Evolutionary conservation across 2,888 invertebrate genomes (phyloP).

Genomic region (Gastrophysa polygoni): DNA sequence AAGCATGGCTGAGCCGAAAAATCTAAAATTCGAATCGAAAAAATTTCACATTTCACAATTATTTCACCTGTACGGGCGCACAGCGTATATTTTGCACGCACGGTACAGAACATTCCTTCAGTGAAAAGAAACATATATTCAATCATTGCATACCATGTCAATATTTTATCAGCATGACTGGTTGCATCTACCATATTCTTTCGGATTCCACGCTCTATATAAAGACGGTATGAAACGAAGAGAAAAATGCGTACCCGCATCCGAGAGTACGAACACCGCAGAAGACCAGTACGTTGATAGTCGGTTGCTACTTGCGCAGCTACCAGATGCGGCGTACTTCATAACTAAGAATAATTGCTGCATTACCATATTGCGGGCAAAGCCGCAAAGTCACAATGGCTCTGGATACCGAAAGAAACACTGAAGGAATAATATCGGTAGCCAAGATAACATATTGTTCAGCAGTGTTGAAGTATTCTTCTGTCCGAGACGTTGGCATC

Average conservation of each 20-base stretch:
- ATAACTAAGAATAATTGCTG: constrained; percentile 34
- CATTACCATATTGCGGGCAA: constrained; percentile 16
- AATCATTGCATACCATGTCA: too few species aligned
- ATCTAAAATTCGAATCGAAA: too few species aligned
- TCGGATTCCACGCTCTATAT: neutral
- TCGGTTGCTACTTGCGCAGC: constrained; percentile 3
- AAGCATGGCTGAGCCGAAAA: too few species aligned
- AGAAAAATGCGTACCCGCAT: neutral
- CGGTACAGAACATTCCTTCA: too few species aligned
- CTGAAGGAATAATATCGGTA: constrained; percentile 12
- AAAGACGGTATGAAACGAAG: neutral
- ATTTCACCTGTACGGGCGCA: too few species aligned
- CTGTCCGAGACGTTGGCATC: neutral
- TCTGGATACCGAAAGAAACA: constrained; percentile 5
- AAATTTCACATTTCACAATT: too few species aligned
- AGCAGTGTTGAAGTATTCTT: neutral
- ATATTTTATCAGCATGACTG: neutral
- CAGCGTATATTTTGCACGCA: too few species aligned
- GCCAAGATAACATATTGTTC: constrained; percentile 5
- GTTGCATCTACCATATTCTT: neutral
- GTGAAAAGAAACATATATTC: too few species aligned
- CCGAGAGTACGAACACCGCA: neutral
- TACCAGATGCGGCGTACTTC: constrained; percentile 19
- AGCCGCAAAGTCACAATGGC: constrained; percentile 9
- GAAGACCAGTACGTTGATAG: neutral